Base-by-base conservation (phyloP, 2,113 vertebrate species). In the Monarcha castaneiventris region DNA sequence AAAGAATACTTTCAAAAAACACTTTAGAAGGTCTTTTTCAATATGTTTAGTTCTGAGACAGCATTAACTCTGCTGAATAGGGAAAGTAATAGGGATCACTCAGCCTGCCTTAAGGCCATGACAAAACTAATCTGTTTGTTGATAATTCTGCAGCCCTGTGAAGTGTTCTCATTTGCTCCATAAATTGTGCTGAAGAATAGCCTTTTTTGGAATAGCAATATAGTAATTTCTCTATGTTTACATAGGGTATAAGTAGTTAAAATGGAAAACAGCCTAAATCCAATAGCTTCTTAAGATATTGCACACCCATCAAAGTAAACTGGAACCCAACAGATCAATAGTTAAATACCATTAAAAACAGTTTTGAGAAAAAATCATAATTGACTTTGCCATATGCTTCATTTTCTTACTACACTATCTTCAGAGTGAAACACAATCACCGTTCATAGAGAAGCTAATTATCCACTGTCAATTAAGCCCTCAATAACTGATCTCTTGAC, bases 341-440 rank as follows among this genome's bases (percentile, higher is more conserved):
- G 92, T 96, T 97, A 97, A 97, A 94, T 93, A 92, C 71, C 74
- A 95, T 96, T 96, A 89, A 94, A 94, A 96, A 90, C 48, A 84
- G 44, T 96, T 96, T 93, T 90, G 82, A 94, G 85, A 71, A 94
- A 95, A 96, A 91, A 95, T 85, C 86, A 94, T 95, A 97, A 97
- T 93, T 96, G 93, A 94, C 96, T 97, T 89, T 90, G 87, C 96
- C 96, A 96, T 97, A 96, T 97, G 95, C 91, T 93, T 93, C 59
- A 54, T 84, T 96, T 93, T 93, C 87, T 84, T 85, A 61, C 68
- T 79, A 33, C 56, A 25, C 79, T 55, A 77, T 93, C 91, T 94
- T 92, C 95, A 88, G 93, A 94, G 67, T 87, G 85, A 92, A 93
- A 86, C 93, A 94, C 93, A 90, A 97, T 94, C 96, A 95, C 96